A percentile compares a stretch with the other conserved stretches of the same genome.
Conservation (phyloP, 2,888 invertebrate genomes). For the Pteria penguin region DNA sequence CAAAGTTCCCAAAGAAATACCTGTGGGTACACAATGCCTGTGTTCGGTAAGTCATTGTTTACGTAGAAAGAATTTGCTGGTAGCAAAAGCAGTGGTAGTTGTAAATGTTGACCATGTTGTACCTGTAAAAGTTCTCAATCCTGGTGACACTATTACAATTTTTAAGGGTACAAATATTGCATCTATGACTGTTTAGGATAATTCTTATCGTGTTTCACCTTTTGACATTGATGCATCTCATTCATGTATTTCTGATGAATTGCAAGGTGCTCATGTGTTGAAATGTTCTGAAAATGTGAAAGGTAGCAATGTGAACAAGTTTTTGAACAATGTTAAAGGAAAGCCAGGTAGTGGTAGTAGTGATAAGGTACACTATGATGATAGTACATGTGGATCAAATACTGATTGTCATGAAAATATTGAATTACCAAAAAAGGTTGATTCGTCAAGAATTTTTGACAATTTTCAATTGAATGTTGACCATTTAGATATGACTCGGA, state of each 20-base stretch:
- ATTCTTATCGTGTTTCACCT: not conserved
- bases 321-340: too few species aligned
- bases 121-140: not conserved
- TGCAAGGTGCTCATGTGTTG: constrained; percentile 16
- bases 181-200: constrained; percentile 1
- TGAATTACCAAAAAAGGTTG: too few species aligned
- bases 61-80: not conserved
- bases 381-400: too few species aligned
- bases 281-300: too few species aligned
- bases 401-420: too few species aligned
- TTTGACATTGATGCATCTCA: not conserved
- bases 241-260: not conserved
- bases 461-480: too few species aligned
- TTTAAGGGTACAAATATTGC: constrained; percentile 6
- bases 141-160: not conserved
- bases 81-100: not conserved
- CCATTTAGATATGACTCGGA: too few species aligned
- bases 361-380: too few species aligned
- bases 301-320: too few species aligned
- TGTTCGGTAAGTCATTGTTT: not conserved
- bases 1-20: not conserved
- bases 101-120: not conserved
- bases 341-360: too few species aligned
- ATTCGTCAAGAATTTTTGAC: too few species aligned
- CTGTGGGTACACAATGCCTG: not conserved